These are phyloP conservation scores for Nemapogon koenigi DNA, from an alignment of 2,888 invertebrate species.

Conservation along the genomic window DNA sequence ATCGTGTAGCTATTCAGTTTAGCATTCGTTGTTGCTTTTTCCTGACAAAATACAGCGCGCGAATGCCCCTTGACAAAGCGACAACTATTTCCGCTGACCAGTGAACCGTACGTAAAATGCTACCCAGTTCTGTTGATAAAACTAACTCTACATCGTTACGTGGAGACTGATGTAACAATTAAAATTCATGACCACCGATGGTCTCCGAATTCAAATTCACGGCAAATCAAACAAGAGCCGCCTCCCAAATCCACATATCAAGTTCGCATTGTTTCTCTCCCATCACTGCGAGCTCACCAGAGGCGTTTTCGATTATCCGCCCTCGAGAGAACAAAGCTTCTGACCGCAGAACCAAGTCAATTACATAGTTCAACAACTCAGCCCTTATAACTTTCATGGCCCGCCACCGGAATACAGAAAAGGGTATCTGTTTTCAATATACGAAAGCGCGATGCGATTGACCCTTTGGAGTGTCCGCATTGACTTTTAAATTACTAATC, in stretches of 20 bases:
- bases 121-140: constrained; percentile 5
- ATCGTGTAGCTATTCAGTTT: constrained; percentile 31
- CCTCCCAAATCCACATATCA: constrained; percentile 59
- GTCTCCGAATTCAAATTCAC: constrained; percentile 59
- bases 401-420: constrained; percentile 61
- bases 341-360: constrained; percentile 62
- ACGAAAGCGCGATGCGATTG: constrained; percentile 53
- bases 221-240: constrained; percentile 61
- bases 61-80: too few relatives aligned
- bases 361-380: constrained; percentile 66
- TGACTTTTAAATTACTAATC: constrained; percentile 67
- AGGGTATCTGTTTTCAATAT: constrained; percentile 65
- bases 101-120: constrained; percentile 4
- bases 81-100: background rate
- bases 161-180: constrained; percentile 6
- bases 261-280: constrained; percentile 59
- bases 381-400: constrained; percentile 64
- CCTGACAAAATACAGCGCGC: constrained; percentile 13
- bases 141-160: constrained; percentile 3
- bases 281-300: constrained; percentile 55
- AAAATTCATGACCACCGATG: constrained; percentile 20
- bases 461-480: constrained; percentile 64
- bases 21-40: constrained; percentile 33
- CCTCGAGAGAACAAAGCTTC: constrained; percentile 58
- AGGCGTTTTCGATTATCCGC: constrained; percentile 63